These are phyloP conservation scores for Orthonyx spaldingii DNA, from an alignment of 2,113 vertebrate species.

Conservation along the genomic window DNA sequence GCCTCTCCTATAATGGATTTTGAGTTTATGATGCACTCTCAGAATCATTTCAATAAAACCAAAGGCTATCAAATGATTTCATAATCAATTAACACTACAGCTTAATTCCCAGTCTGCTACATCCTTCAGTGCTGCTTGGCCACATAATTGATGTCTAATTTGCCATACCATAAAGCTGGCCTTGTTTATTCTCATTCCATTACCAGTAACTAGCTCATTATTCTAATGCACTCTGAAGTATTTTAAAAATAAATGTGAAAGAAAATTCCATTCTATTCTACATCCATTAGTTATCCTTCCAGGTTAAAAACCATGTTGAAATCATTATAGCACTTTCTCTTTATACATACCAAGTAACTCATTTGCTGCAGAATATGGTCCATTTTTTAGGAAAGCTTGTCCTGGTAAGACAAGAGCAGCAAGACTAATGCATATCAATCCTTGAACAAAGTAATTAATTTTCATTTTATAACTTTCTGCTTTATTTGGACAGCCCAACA, in stretches of 20 bases:
- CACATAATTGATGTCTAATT: slow-evolving; percentile 41
- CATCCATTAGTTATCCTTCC: not conserved
- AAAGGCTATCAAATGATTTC: slow-evolving; percentile 50
- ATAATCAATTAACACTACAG: slow-evolving; percentile 60
- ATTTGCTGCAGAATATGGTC: not conserved
- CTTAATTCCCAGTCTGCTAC: slow-evolving; percentile 45
- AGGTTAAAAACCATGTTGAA: not conserved
- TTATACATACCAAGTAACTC: not conserved
- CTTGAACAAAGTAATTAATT: not conserved
- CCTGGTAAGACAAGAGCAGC: not conserved
- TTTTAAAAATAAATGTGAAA: slow-evolving; percentile 33
- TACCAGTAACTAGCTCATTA: slow-evolving; percentile 49
- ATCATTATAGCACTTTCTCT: not conserved
- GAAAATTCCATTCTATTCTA: not conserved
- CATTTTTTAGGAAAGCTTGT: not conserved
- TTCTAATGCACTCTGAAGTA: slow-evolving; percentile 45
- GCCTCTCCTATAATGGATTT: slow-evolving; percentile 1
- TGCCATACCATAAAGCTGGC: not conserved
- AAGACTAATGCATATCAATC: not conserved
- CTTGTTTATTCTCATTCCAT: slow-evolving; percentile 50
- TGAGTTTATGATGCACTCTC: slow-evolving; percentile 4
- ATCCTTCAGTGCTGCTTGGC: slow-evolving; percentile 24
- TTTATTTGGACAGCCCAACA: not conserved
- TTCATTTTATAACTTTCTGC: not conserved
- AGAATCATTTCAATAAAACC: slow-evolving; percentile 36